Evolutionary conservation across 2,113 vertebrate species (phyloP).

Genomic region (Orthonyx spaldingii): DNA sequence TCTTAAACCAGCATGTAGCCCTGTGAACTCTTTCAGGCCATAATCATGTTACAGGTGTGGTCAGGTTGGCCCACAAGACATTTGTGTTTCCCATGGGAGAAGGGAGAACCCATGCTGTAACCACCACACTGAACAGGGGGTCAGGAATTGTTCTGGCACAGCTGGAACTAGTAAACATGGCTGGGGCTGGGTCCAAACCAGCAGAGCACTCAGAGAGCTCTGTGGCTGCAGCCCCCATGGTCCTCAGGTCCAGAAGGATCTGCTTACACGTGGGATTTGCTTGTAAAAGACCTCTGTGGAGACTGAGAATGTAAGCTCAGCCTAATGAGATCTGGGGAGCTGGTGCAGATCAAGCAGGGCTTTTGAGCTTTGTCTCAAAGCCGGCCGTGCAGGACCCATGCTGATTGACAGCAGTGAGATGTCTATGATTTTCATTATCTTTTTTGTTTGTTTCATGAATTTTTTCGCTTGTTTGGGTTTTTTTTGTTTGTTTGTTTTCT

Average conservation of each 20-base stretch:
- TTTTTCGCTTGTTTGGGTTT: not conserved
- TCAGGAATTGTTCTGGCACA: not conserved
- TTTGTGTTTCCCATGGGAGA: not conserved
- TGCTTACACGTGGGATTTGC: accelerated
- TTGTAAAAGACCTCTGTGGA: not conserved
- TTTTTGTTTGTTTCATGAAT: not conserved
- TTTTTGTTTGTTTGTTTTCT: not conserved
- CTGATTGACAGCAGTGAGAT: not conserved
- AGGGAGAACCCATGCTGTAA: not conserved
- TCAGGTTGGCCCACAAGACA: not conserved
- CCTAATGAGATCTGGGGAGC: not conserved
- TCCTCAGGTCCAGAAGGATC: not conserved
- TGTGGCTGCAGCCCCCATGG: not conserved
- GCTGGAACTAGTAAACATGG: not conserved
- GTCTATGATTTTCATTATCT: not conserved
- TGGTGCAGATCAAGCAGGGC: not conserved
- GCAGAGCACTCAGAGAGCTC: not conserved
- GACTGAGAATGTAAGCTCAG: not conserved
- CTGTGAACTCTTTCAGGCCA: not conserved
- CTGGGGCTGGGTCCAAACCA: not conserved
- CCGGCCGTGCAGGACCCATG: not conserved
- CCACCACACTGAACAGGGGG: not conserved
- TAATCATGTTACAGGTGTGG: not conserved
- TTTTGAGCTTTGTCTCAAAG: not conserved
- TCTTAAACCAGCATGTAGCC: not conserved